A percentile compares a stretch with the other conserved stretches of the same genome.
Conservation (phyloP, 2,797 vertebrate genomes). For the Chanos chanos region DNA sequence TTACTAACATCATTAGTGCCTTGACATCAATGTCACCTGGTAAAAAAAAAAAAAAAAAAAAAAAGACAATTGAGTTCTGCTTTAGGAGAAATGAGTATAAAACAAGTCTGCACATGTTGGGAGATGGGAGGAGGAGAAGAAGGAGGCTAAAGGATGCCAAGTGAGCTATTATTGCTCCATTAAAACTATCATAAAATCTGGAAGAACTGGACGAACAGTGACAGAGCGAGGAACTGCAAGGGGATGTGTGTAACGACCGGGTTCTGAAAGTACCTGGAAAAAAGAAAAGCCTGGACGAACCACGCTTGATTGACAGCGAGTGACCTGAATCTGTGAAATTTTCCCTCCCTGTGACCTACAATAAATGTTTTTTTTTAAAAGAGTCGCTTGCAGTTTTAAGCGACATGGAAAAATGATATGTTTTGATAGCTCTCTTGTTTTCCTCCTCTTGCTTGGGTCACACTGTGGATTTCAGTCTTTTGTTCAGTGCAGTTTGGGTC, state of each 20-base stretch:
- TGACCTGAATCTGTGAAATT: background rate
- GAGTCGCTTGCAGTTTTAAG: too few species aligned
- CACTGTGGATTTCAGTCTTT: too few species aligned
- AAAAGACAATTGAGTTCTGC: slow-evolving; percentile 8
- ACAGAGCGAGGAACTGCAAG: background rate
- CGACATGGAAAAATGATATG: too few species aligned
- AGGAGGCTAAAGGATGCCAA: too few species aligned
- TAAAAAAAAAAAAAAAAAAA: too few species aligned
- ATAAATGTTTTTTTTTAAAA: too few species aligned
- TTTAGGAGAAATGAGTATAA: background rate
- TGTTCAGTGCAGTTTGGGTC: too few species aligned
- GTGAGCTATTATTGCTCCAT: slow-evolving; percentile 19
- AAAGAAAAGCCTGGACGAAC: slow-evolving; percentile 39
- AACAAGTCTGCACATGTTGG: slow-evolving; percentile 34
- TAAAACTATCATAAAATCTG: slow-evolving; percentile 17
- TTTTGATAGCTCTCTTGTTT: too few species aligned
- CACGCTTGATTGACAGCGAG: background rate
- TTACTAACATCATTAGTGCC: too few species aligned
- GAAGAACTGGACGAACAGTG: slow-evolving; percentile 7
- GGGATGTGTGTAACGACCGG: background rate
- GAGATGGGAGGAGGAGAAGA: slow-evolving; percentile 1
- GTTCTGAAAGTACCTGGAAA: background rate
- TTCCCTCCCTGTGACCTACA: background rate
- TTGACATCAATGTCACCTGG: too few species aligned
- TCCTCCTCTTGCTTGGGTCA: too few species aligned